Percentiles rank a stretch among this genome's conserved stretches.
These are phyloP conservation scores for Lypha dubia DNA, from an alignment of 2,888 invertebrate species.

Conservation along the genomic window DNA sequence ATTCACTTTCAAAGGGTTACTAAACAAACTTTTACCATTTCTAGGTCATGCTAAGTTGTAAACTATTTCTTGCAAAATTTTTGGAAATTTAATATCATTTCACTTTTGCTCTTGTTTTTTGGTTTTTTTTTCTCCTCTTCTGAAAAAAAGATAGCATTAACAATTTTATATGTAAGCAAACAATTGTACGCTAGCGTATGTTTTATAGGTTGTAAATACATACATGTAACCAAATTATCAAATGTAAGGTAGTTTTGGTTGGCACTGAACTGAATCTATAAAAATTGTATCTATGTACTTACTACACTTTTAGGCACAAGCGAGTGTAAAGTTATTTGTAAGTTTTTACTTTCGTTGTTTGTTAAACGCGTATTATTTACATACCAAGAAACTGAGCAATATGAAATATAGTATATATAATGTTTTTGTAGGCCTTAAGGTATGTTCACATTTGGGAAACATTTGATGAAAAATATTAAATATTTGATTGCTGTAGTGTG, in stretches of 20 bases:
- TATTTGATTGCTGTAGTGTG: no score
- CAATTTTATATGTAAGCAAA: constrained; percentile 1
- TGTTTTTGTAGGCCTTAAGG: not conserved
- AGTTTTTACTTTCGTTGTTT: not conserved
- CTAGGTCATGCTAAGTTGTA: constrained; percentile 3
- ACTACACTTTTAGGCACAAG: not conserved
- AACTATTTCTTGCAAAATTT: not conserved
- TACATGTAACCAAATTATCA: constrained; percentile 42
- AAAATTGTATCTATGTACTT: constrained; percentile 1
- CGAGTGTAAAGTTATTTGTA: not conserved
- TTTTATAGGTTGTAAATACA: constrained; percentile 15
- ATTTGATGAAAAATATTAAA: no score
- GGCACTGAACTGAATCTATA: not conserved
- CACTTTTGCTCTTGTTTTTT: no score
- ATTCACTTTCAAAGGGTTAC: not conserved
- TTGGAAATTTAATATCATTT: constrained; percentile 2
- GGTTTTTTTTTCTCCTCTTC: no score
- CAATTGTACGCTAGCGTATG: not conserved
- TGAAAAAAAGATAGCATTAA: not conserved
- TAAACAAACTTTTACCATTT: not conserved
- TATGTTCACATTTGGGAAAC: no score
- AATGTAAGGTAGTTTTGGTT: constrained; percentile 25
- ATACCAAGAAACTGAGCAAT: not conserved
- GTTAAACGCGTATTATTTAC: constrained; percentile 11
- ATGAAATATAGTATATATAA: not conserved